Evolutionary conservation across 2,113 vertebrate species (phyloP).

Genomic region (Gallinago paraguaiae): DNA sequence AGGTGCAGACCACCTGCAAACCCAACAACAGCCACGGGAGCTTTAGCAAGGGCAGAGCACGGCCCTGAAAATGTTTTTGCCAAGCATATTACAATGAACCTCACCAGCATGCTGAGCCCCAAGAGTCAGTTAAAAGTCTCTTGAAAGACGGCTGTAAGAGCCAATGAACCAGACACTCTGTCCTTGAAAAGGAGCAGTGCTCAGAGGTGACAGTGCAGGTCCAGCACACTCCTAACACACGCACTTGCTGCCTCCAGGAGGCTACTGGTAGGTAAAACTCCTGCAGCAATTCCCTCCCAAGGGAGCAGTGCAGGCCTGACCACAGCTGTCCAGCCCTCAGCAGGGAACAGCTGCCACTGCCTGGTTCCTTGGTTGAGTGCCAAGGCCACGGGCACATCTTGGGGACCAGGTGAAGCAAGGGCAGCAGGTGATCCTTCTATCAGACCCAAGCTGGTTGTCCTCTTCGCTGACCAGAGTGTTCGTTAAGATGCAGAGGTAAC

Average conservation of each 20-base stretch:
- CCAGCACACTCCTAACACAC: neutral
- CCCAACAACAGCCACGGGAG: neutral
- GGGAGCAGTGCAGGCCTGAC: neutral
- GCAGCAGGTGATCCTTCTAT: neutral
- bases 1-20: neutral
- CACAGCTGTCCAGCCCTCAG: neutral
- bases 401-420: neutral
- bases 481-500: neutral
- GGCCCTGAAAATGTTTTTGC: neutral
- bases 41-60: neutral
- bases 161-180: neutral
- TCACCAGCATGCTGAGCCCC: neutral
- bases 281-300: neutral
- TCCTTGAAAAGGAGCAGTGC: neutral
- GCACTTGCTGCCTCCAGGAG: neutral
- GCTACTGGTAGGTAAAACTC: neutral
- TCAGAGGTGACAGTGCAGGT: neutral
- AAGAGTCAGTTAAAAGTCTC: neutral
- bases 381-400: neutral
- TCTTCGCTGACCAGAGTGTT: neutral
- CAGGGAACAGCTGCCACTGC: neutral
- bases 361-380: too few species aligned
- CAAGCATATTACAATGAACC: neutral
- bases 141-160: neutral
- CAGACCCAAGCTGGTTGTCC: neutral